Percentiles rank a stretch among this genome's conserved stretches.
Evolutionary conservation across 1,140 invertebrate genomes (phyloP).

Genomic region (Lucilia sericata): DNA sequence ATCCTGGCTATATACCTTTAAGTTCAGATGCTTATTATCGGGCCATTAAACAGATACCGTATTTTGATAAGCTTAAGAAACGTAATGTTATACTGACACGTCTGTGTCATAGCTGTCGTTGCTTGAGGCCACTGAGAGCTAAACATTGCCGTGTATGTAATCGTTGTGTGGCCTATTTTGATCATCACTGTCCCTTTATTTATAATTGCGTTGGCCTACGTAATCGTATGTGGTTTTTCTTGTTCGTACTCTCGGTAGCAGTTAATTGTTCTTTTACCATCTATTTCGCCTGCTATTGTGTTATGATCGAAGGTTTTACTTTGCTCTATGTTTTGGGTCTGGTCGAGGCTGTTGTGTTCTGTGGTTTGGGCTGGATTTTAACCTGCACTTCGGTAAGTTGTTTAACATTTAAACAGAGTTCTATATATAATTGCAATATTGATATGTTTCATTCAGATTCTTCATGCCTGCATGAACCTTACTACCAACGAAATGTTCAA

Average conservation of each 20-base stretch:
- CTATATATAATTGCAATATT: background rate
- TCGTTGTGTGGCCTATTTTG: conserved; percentile 91
- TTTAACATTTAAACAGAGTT: background rate
- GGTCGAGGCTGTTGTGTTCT: conserved; percentile 85
- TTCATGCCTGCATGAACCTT: conserved; percentile 90
- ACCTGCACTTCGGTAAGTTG: conserved; percentile 86
- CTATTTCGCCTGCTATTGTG: conserved; percentile 89
- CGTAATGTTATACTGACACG: conserved; percentile 85
- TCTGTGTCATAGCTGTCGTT: conserved; percentile 91
- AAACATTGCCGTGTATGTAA: conserved; percentile 94
- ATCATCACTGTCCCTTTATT: conserved; percentile 96
- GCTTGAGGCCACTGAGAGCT: conserved; percentile 84
- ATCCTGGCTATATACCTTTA: conserved; percentile 89
- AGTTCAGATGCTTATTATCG: conserved; percentile 90
- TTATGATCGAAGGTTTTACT: conserved; percentile 86
- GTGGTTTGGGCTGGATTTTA: conserved; percentile 86
- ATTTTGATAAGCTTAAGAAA: conserved; percentile 90
- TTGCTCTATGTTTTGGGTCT: conserved; percentile 84
- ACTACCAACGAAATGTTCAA: conserved; percentile 96
- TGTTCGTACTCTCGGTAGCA: conserved; percentile 87
- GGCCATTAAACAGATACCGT: conserved; percentile 89
- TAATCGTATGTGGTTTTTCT: conserved; percentile 91
- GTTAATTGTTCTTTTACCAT: conserved; percentile 88
- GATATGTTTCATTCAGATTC: conserved; percentile 74
- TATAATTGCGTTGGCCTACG: conserved; percentile 91